Evolutionary conservation across 2,113 vertebrate species (phyloP), one percentile per base, ranked within the genome.

Genomic region (Anolis carolinensis): DNA sequence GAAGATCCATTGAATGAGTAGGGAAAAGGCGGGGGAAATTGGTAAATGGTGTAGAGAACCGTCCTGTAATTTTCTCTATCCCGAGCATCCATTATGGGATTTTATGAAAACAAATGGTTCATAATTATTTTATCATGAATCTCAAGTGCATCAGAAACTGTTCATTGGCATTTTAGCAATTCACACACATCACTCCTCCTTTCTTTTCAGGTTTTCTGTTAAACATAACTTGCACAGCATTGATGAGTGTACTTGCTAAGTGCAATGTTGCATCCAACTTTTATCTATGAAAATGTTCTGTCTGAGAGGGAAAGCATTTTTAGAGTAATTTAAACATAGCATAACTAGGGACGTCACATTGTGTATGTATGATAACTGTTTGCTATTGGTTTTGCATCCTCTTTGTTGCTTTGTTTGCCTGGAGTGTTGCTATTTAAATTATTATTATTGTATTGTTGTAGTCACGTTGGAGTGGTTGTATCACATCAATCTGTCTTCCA

Each of bases 131-230:
- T 86, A 73, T 32, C 21, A 62, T 71, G 84, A 62, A 59, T 79
- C 52, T 73, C 39, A 86, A 70, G 5, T 2, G 23, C 4, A 74
- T 27, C 44, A 86, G 73, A 92, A 70, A 48, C 25, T 93, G 88
- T 84, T 87, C 65, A 87, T 21, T 70, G 5, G 67, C 87, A 89
- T 85, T 77, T 82, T n/a, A 79, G 1, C 67, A 25, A 92, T 21
- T 52, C 86, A n/a, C 16, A 74, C 79, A n/a, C 32, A 86, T 20
- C 63, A 6, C 7, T 50, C 89, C 18, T 48, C 87, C 90, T 92
- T 85, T 39, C 11, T 55, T 85, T 5, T 82, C 7, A 9, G 13
- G 0, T 2, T 79, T 36, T 81, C 10, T 7, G 50, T 86, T 36
- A 86, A n/a, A 79, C 32, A 23, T 30, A 86, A 71, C 27, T 71